Base-by-base conservation (phyloP, 2,113 vertebrate genomes). In the Martes martes region DNA sequence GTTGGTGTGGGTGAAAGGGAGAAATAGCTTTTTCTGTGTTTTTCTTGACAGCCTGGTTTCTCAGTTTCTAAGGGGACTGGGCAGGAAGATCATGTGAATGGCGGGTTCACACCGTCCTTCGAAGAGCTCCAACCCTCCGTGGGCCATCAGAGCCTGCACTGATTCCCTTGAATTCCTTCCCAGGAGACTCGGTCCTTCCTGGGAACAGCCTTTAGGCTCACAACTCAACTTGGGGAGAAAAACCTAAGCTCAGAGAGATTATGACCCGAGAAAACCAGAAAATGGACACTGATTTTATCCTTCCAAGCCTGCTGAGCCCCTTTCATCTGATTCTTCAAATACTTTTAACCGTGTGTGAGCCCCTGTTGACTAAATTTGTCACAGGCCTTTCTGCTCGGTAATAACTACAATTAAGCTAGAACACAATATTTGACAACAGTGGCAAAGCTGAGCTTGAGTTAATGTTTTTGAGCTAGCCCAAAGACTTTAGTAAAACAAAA, bases 401-500 rank as follows among this genome's bases (percentile, higher is more conserved):
- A 95, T 71, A 93, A 59, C 96, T 74, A 36, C 69, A 79, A 26
- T 96, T 96, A 89, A 97, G 7, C 47, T 94, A 55, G 33, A 97
- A 67, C 10, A 28, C 47, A 91, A 47, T 74, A 94, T 23, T 81
- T 91, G 79, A 89, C 42, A 96, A 95, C 80, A 79, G 28, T 2
- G 74, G 78, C 74, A 94, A 93, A 90, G 11, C 93, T 33, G 50
- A 93, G 79, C 93, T 98, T 96, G 81, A 10, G 45, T 94, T 96
- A 45, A 7, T 89, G 90, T 91, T 96, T 93, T 93, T 91, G 24
- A 50, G 84, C 57, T 93, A 76, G 71, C 50, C 74, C 93, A 71
- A 45, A 61, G 24, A 96, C 19, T 83, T 88, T 86, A 57, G 57
- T 57, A 23, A 23, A 57, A 95, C 86, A 59, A 96, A 97, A 92